Conservation (phyloP, 1,140 invertebrate species). For the Scaptomyza graminum region DNA sequence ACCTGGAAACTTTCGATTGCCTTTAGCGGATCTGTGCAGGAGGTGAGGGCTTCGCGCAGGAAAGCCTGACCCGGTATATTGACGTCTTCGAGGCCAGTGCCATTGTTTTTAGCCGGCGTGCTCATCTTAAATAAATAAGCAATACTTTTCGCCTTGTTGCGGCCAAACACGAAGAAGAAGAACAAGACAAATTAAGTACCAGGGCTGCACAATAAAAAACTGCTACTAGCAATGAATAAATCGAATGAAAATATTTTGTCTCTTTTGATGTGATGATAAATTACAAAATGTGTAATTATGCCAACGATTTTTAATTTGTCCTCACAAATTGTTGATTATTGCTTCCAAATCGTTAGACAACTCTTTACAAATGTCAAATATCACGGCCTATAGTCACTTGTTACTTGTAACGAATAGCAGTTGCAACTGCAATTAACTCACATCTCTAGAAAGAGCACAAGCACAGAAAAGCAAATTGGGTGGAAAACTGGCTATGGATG, state of each 20-base stretch:
- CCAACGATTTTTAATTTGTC: no score
- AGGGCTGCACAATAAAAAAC: conserved; percentile 7
- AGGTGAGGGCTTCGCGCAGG: conserved; percentile 95
- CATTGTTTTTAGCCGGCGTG: conserved; percentile 75
- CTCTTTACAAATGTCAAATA: background rate
- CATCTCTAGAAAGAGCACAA: conserved; percentile 47
- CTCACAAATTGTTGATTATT: background rate
- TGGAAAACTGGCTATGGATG: conserved; percentile 63
- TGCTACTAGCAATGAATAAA: background rate
- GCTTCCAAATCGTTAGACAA: background rate
- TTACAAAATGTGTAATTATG: no score
- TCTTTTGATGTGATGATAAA: no score
- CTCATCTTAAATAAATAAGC: conserved; percentile 47
- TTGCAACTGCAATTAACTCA: conserved; percentile 6
- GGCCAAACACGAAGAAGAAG: background rate
- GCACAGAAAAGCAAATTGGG: conserved; percentile 60
- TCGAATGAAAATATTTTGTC: no score
- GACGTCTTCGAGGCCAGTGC: conserved; percentile 91
- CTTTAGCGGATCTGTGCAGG: conserved; percentile 97
- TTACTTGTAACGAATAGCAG: conserved; percentile 14
- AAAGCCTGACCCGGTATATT: conserved; percentile 96
- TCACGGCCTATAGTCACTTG: background rate
- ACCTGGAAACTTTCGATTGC: conserved; percentile 98
- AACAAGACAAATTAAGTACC: background rate
- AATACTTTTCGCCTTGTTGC: background rate